A percentile compares a stretch with the other conserved stretches of the same genome.
Evolutionary conservation across 2,797 vertebrate genomes (phyloP).

Genomic region (Spinibarbus caldwelli): DNA sequence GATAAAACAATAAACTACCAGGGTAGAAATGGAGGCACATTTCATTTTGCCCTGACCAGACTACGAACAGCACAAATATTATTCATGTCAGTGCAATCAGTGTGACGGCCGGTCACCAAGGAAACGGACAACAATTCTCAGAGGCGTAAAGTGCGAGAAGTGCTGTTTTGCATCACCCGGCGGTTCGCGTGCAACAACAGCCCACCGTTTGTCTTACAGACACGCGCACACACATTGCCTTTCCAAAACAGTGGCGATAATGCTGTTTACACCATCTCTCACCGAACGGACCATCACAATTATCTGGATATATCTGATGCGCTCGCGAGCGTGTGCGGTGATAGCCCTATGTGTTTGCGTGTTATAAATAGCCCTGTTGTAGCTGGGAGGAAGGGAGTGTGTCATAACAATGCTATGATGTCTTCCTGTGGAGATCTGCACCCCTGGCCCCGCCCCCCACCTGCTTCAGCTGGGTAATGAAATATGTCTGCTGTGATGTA

Average conservation of each 20-base stretch:
- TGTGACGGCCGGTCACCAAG: constrained; percentile 5
- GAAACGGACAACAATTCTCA: constrained; percentile 22
- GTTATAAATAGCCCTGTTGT: constrained; percentile 55
- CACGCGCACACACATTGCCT: constrained; percentile 12
- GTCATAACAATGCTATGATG: constrained; percentile 78
- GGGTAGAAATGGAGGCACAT: neutral
- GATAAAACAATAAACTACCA: neutral
- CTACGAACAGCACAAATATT: neutral
- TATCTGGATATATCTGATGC: constrained; percentile 57
- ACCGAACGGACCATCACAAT: constrained; percentile 49
- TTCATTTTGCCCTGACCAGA: neutral
- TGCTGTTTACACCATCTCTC: constrained; percentile 52
- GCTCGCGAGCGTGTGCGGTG: constrained; percentile 31
- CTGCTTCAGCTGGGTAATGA: constrained; percentile 82
- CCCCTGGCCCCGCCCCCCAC: constrained; percentile 67
- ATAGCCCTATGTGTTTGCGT: constrained; percentile 43
- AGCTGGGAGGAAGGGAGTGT: constrained; percentile 26
- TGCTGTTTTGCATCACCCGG: constrained; percentile 21
- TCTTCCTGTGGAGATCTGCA: constrained; percentile 73
- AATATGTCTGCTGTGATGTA: constrained; percentile 86
- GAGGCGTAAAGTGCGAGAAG: constrained; percentile 16
- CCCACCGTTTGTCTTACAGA: neutral
- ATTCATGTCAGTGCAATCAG: constrained; percentile 15
- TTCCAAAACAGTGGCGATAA: constrained; percentile 27
- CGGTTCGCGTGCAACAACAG: neutral